Conservation (phyloP, 2,797 vertebrate genomes). For the Manis javanica region DNA sequence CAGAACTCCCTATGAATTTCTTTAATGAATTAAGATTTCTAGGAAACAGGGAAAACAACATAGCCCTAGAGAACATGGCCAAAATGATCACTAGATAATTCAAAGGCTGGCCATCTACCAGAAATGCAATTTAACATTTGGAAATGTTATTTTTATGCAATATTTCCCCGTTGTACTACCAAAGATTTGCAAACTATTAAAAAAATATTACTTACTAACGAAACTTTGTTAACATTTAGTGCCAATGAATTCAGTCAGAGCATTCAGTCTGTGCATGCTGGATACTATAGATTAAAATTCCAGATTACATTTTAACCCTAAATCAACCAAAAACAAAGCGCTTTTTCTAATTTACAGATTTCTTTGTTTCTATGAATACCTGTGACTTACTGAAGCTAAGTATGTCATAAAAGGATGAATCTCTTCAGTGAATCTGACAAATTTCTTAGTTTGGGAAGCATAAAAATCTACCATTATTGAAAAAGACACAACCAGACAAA, state of each 20-base stretch:
- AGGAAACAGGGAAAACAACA: conserved; percentile 20
- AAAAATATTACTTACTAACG: conserved; percentile 49
- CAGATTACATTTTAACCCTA: neutral
- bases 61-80: neutral
- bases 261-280: neutral
- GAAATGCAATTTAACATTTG: conserved; percentile 51
- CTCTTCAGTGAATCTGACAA: conserved; percentile 11
- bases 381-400: conserved; percentile 21
- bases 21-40: conserved; percentile 66
- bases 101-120: conserved; percentile 23
- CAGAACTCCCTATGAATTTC: neutral
- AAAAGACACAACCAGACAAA: conserved; percentile 11
- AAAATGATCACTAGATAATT: neutral
- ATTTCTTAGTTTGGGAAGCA: neutral
- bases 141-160: conserved; percentile 41
- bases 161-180: conserved; percentile 18
- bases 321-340: neutral
- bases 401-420: conserved; percentile 40
- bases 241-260: conserved; percentile 31
- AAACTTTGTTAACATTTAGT: conserved; percentile 29
- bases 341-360: conserved; percentile 15
- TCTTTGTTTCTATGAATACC: neutral
- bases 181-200: conserved; percentile 60
- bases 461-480: neutral
- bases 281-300: conserved; percentile 28